phyloP scores from a whole-genome alignment of 2,888 invertebrate species.

The Gastracanthus pulcherrimus region DNA sequence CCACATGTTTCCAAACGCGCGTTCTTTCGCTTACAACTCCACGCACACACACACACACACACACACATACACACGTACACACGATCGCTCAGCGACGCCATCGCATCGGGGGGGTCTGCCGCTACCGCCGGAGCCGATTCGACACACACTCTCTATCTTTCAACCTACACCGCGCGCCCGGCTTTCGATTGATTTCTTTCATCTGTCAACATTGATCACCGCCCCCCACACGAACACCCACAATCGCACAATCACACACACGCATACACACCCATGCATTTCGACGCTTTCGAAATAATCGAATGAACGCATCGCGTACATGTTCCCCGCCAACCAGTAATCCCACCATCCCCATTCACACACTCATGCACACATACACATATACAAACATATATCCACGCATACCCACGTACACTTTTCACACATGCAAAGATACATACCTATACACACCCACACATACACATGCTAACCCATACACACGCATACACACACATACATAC shows the following conservation, averaged over 20 bases:
- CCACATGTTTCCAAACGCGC: no score
- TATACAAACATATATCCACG: not conserved
- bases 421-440: not conserved
- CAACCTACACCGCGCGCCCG: not conserved
- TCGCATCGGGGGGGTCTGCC: no score
- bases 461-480: not conserved
- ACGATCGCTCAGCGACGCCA: no score
- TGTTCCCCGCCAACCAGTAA: not conserved
- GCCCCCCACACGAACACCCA: not conserved
- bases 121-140: no score
- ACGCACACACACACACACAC: no score
- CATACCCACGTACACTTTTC: not conserved
- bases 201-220: conserved; percentile 34
- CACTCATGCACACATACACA: not conserved
- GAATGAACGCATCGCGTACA: not conserved
- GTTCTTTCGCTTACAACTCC: no score
- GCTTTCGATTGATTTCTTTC: conserved; percentile 27
- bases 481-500: not conserved
- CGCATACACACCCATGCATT: not conserved
- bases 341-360: not conserved
- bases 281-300: conserved; percentile 11
- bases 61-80: no score
- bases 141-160: no score
- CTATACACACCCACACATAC: not conserved
- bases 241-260: not conserved